Base-by-base conservation (phyloP, 2,113 vertebrate genomes). In the Gymnarchus niloticus region DNA sequence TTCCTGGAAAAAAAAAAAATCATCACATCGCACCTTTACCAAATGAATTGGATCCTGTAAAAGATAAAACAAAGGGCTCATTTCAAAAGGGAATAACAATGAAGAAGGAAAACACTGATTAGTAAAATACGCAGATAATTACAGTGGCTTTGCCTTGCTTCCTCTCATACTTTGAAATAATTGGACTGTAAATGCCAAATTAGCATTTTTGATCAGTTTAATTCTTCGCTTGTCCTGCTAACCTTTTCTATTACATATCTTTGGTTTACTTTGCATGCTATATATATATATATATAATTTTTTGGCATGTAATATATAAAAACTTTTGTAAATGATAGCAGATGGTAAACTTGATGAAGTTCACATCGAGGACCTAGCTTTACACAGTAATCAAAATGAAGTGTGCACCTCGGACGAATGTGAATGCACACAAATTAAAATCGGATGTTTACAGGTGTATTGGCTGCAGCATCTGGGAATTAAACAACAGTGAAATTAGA, bases 361-460 rank as follows among this genome's bases (percentile, higher is more conserved):
- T 54, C 52, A 54, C 14, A 54, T 54, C 14, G 52, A 54, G 14
- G 52, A 54, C 52, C 14, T 54, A 7, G 6, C 52, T 54, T 54
- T 14, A 54, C 14, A 7, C 52, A 54, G 6, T 6, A 7, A 54
- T 7, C 6, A 14, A 14, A 54, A 14, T 54, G 52, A 54, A 7
- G n/a, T n/a, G n/a, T n/a, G 12, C 52, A 54, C 52, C 52, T 54
- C 52, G 1, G 52, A 54, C 19, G 52, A 17, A 17, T 3, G 52
- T 54, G 6, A 17, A 2, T 54, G 52, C 19, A 17, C 52, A 54
- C 52, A 54, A 54, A 54, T 14, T 54, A 54, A 54, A 54, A 14
- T 54, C 19, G 52, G 12, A 17, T 54, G 52, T 54, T 54, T 54
- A 90, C 90, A 81, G 90, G 89, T 65, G 83, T 28, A 84, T 81